phyloP scores from a whole-genome alignment of 2,888 invertebrate species.

The Metopia argyrocephala region DNA sequence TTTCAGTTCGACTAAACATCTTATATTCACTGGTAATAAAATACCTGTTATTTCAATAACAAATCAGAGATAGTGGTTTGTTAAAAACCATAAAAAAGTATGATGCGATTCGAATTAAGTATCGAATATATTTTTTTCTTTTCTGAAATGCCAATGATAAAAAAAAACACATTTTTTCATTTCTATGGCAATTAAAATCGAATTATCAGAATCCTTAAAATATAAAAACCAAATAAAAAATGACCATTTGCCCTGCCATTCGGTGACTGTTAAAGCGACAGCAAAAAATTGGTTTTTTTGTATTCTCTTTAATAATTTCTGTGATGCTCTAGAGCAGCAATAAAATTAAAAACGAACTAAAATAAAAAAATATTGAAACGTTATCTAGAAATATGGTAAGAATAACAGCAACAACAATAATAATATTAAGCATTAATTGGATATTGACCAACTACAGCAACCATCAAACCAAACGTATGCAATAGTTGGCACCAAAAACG shows the following conservation, averaged over 20 bases:
- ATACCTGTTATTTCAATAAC: too few species aligned
- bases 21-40: too few species aligned
- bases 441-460: constrained; percentile 22
- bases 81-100: too few species aligned
- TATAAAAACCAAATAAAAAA: background rate
- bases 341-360: background rate
- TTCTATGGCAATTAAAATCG: background rate
- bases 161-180: background rate
- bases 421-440: constrained; percentile 20
- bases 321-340: background rate
- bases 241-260: background rate
- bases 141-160: background rate
- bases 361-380: too few species aligned
- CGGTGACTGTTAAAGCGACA: too few species aligned
- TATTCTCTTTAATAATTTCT: too few species aligned
- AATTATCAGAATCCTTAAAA: background rate
- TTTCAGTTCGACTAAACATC: too few species aligned
- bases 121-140: background rate
- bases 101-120: too few species aligned
- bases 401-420: constrained; percentile 6
- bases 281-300: too few species aligned
- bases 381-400: constrained; percentile 3
- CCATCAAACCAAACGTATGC: background rate
- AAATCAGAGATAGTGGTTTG: too few species aligned
- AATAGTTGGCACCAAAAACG: background rate